Percentiles rank a stretch among this genome's conserved stretches.
Conservation (phyloP, 2,797 vertebrate genomes). For the Distichodus sexfasciatus region DNA sequence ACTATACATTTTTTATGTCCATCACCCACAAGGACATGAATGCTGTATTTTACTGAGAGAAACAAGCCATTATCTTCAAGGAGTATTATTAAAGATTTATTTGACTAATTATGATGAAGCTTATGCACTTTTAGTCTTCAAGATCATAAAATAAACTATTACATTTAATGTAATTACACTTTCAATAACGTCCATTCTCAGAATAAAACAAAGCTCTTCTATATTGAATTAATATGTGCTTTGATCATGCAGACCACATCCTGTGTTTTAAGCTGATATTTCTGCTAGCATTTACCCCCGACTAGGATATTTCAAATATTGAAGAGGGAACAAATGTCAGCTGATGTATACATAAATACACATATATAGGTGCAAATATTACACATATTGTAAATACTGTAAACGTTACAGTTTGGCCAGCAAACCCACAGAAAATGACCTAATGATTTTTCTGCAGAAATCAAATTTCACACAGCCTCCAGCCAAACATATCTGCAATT, state of each 20-base stretch:
- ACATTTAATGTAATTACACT: neutral
- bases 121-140: neutral
- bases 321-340: no score
- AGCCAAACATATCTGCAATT: constrained; percentile 26
- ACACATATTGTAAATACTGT: no score
- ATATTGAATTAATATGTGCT: neutral
- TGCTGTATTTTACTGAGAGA: neutral
- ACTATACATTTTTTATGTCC: neutral
- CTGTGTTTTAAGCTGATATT: no score
- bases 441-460: constrained; percentile 23
- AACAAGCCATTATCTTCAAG: neutral
- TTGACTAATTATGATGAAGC: neutral
- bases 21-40: neutral
- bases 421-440: constrained; percentile 4
- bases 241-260: neutral
- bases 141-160: neutral
- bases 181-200: neutral
- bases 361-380: no score
- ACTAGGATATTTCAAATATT: no score
- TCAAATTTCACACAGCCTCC: constrained; percentile 27
- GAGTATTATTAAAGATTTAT: neutral
- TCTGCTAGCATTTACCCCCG: no score
- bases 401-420: neutral
- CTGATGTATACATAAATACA: no score
- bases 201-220: neutral